Evolutionary conservation across 2,113 vertebrate genomes (phyloP).

Genomic region (Vidua chalybeata): DNA sequence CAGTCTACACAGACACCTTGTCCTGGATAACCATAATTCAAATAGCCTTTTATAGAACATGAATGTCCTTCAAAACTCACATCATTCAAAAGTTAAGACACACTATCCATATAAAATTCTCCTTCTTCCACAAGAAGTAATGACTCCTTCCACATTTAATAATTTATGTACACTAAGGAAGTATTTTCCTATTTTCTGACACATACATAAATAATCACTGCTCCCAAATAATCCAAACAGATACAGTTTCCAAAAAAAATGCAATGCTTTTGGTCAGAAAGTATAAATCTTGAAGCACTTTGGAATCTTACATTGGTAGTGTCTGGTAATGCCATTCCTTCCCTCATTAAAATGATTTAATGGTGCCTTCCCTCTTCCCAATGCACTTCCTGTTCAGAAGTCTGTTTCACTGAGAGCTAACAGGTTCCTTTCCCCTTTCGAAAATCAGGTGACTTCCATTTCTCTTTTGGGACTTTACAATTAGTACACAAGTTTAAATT

Average conservation of each 20-base stretch:
- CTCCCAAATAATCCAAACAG: background rate
- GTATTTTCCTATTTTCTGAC: background rate
- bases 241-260: background rate
- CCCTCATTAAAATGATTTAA: background rate
- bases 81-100: background rate
- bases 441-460: background rate
- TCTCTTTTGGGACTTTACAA: background rate
- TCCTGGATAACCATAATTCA: background rate
- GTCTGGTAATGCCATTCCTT: background rate
- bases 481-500: background rate
- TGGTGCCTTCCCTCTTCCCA: background rate
- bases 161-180: background rate
- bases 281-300: background rate
- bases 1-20: background rate
- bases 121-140: background rate
- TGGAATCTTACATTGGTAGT: background rate
- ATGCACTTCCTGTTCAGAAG: background rate
- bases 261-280: background rate
- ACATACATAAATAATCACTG: background rate
- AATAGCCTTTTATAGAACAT: background rate
- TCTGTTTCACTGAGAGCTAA: background rate
- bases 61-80: background rate
- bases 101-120: background rate
- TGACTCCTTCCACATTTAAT: background rate
- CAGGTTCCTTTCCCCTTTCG: background rate